Base-by-base conservation (phyloP, 1,140 invertebrate species). In the Vanessa tameamea region DNA sequence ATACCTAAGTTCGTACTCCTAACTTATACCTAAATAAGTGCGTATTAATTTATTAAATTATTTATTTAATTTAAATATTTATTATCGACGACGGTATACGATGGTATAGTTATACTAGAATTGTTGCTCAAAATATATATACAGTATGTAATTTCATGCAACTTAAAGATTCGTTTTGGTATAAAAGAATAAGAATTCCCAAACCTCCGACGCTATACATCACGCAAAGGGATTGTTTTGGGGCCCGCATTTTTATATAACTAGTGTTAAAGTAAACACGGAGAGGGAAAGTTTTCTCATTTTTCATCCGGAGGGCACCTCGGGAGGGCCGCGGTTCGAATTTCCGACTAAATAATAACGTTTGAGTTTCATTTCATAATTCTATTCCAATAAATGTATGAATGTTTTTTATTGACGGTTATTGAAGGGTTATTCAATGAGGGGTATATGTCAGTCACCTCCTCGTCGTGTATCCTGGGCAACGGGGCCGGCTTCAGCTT, bases 221-320 rank as follows among this genome's bases (percentile, higher is more conserved):
- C 71, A 78, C 72, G 73, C 69, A 79, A 80, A 83, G 73, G 73
- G 79, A 81, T 79, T 80, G 75, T 78, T 80, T 77, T 72, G 67
- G 78, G 79, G 78, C 83, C 74, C 76, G 66, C 77, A 67, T 82
- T 83, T 86, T 86, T 84, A 83, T 76, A 85, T 87, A 88, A 87
- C 85, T 87, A 90, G 85, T 88, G 84, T 82, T 84, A 87, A 86
- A 88, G 86, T 89, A 90, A 89, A 90, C 87, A 90, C 79, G 78
- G 79, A 84, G 84, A 89, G 88, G 88, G 85, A 90, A 90, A 90
- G 78, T 90, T 89, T 87, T 66, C 88, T 86, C 88, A 85, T 89
- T 88, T 90, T 87, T 88, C 87, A 88, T 86, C 81, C 82, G 74
- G 65, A 80, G 80, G 82, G 82, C 82, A 78, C 78, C 79, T 78